Conservation (phyloP, 2,797 vertebrate genomes). For the Phrynocephalus guinanensis region DNA sequence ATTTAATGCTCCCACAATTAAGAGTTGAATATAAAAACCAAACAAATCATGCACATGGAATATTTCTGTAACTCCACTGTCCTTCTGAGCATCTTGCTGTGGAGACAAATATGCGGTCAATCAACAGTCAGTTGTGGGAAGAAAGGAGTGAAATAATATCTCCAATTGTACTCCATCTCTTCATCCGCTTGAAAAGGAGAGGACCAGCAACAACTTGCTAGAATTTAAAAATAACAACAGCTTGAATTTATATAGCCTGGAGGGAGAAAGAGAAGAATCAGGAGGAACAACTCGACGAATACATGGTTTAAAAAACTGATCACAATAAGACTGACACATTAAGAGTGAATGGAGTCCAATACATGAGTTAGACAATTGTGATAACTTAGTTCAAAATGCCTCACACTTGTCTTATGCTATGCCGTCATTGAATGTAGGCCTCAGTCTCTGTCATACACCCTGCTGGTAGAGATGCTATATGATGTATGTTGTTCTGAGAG, state of each 20-base stretch:
- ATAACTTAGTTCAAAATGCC: neutral
- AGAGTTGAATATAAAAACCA: neutral
- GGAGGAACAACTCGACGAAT: neutral
- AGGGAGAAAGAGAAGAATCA: neutral
- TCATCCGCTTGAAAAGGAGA: neutral
- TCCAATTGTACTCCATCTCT: neutral
- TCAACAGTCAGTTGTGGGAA: neutral
- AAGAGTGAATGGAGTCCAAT: neutral
- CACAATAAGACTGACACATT: neutral
- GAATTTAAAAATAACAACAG: neutral
- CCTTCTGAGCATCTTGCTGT: neutral
- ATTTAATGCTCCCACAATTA: neutral
- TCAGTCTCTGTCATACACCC: neutral
- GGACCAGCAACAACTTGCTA: neutral
- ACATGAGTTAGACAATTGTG: neutral
- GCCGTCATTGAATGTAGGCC: neutral
- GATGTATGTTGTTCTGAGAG: neutral
- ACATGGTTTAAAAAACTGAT: neutral
- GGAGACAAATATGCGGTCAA: neutral
- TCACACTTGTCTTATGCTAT: neutral
- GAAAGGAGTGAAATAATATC: neutral
- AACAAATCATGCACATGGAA: neutral
- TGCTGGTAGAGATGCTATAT: neutral
- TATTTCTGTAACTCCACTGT: neutral
- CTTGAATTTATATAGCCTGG: neutral